These are phyloP conservation scores for Drosophila suboccidentalis DNA, from an alignment of 2,888 invertebrate genomes.

Conservation along the genomic window DNA sequence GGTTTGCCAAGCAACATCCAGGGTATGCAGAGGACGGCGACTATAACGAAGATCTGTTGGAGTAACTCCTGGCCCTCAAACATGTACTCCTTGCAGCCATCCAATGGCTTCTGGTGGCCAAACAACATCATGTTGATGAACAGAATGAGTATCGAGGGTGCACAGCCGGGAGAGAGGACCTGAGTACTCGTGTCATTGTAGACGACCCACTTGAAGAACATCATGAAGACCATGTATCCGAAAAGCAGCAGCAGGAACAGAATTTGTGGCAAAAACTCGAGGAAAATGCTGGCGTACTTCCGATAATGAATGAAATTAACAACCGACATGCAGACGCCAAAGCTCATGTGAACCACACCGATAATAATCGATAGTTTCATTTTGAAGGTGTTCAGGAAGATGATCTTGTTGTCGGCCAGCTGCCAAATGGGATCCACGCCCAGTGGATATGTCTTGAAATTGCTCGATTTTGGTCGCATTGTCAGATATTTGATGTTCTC, in stretches of 20 bases:
- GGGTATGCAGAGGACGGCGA: slow-evolving; percentile 94
- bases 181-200: slow-evolving; percentile 87
- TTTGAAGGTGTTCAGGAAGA: slow-evolving; percentile 97
- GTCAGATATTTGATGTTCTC: slow-evolving; percentile 23
- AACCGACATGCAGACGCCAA: slow-evolving; percentile 94
- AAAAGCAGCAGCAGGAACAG: slow-evolving; percentile 95
- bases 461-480: slow-evolving; percentile 86
- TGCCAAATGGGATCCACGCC: slow-evolving; percentile 94
- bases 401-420: slow-evolving; percentile 94
- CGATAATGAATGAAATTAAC: slow-evolving; percentile 91
- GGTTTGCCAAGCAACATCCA: slow-evolving; percentile 98
- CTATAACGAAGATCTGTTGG: slow-evolving; percentile 91
- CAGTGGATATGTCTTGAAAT: slow-evolving; percentile 91
- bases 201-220: slow-evolving; percentile 95
- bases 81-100: slow-evolving; percentile 88
- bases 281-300: slow-evolving; percentile 89
- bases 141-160: slow-evolving; percentile 91
- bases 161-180: slow-evolving; percentile 86
- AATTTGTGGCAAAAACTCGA: slow-evolving; percentile 96
- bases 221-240: slow-evolving; percentile 95
- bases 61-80: slow-evolving; percentile 90
- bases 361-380: slow-evolving; percentile 98
- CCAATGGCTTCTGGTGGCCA: slow-evolving; percentile 85
- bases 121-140: slow-evolving; percentile 93
- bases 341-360: slow-evolving; percentile 97